Evolutionary conservation across 2,888 invertebrate genomes (phyloP).

Genomic region (Eupithecia inturbata): DNA sequence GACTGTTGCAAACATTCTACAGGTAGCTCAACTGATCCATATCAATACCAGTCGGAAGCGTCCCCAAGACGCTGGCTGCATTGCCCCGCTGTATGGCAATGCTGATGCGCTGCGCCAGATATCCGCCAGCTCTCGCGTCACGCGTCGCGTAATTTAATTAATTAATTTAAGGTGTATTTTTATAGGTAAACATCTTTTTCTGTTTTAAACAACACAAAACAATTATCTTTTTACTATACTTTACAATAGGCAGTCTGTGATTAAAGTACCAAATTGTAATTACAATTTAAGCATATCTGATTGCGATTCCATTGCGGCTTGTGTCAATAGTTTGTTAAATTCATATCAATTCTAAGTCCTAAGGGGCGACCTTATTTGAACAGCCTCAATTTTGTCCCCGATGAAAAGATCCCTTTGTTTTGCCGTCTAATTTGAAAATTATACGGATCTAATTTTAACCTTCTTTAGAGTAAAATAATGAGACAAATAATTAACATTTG

Average conservation of each 20-base stretch:
- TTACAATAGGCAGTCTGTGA: neutral
- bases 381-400: constrained; percentile 1
- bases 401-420: constrained; percentile 9
- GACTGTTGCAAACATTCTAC: no score
- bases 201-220: no score
- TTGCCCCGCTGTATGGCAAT: no score
- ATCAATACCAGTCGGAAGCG: no score
- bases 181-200: no score
- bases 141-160: no score
- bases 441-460: neutral
- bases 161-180: no score
- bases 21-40: no score
- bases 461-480: neutral
- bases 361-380: constrained; percentile 7
- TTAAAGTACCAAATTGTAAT: constrained; percentile 7
- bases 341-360: constrained; percentile 6
- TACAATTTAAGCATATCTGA: neutral
- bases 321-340: constrained; percentile 10
- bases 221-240: no score
- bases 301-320: constrained; percentile 4
- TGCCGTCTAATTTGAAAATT: constrained; percentile 1
- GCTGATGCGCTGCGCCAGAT: no score
- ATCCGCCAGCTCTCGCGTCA: no score
- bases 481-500: neutral
- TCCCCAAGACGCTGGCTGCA: no score